Evolutionary conservation across 2,113 vertebrate species (phyloP).

Genomic region (Apaloderma vittatum): DNA sequence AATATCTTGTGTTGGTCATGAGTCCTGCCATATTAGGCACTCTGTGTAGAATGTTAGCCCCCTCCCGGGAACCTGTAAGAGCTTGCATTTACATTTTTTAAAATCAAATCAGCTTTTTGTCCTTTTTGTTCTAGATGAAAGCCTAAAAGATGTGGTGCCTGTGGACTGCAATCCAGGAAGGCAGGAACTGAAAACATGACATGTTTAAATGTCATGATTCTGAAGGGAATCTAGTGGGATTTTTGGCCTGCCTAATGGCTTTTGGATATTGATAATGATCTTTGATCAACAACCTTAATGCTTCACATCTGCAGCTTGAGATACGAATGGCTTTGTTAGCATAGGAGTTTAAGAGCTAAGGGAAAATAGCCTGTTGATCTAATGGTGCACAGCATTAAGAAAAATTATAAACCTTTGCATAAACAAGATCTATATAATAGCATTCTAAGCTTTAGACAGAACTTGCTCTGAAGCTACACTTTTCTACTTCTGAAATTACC

Average conservation of each 20-base stretch:
- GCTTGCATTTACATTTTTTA: background rate
- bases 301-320: background rate
- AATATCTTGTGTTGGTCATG: background rate
- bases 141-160: background rate
- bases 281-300: background rate
- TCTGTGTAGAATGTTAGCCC: background rate
- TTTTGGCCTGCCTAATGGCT: background rate
- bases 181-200: background rate
- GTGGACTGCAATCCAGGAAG: background rate
- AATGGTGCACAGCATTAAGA: background rate
- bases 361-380: background rate
- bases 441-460: background rate
- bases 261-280: background rate
- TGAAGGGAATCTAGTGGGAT: background rate
- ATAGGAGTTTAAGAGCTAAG: background rate
- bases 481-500: background rate
- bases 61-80: rapidly evolving
- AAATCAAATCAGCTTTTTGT: background rate
- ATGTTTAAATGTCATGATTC: background rate
- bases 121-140: background rate
- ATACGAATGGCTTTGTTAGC: background rate
- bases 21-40: background rate
- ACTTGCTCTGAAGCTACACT: background rate
- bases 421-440: background rate
- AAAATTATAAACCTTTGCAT: background rate